Base-by-base conservation (phyloP, 1,140 invertebrate species). In the Trachymyrmex cornetzi region DNA sequence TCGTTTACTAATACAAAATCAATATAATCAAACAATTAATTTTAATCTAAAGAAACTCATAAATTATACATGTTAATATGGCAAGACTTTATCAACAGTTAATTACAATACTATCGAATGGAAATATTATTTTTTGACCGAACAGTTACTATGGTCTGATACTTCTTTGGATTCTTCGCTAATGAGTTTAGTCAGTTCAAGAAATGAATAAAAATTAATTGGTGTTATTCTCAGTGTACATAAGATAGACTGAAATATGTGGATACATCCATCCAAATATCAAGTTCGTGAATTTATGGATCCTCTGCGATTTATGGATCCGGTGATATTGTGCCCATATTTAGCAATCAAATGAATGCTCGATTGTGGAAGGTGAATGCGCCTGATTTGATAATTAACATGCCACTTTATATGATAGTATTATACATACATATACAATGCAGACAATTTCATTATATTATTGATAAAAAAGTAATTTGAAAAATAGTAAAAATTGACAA, bases 191-290 rank as follows among this genome's bases (percentile, higher is more conserved):
- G 4, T 4, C 63, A 67, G 5, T 1, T 66, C 12, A 66, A n/a
- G 6, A 12, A 79, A 50, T 14, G 0, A 80, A 55, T 67, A 22
- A 30, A 80, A 67, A 67, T 55, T 34, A 67, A 80, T 80, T 19
- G 30, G 24, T 19, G n/a, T n/a, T 24, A 30, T 19, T 61, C 38
- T n/a, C 22, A 50, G 27, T 22, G 3, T 30, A 19, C 19, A n/a
- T n/a, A 61, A 77, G 44, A 79, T 79, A 66, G 2, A 67, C 2
- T n/a, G 22, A 53, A 67, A 80, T 27, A 77, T 77, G 4, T 19
- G 16, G 3, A 44, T 24, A 61, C 9, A 19, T 1, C 34, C n/a
- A 38, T 3, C 1, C 24, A 9, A 61, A 61, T 16, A 3, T 61
- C 16, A 63, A 14, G 16, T 24, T 24, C 14, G 27, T 27, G 0